Percentiles rank a stretch among this genome's conserved stretches.
phyloP scores from a whole-genome alignment of 2,797 vertebrate species.

The Hirundo rustica region DNA sequence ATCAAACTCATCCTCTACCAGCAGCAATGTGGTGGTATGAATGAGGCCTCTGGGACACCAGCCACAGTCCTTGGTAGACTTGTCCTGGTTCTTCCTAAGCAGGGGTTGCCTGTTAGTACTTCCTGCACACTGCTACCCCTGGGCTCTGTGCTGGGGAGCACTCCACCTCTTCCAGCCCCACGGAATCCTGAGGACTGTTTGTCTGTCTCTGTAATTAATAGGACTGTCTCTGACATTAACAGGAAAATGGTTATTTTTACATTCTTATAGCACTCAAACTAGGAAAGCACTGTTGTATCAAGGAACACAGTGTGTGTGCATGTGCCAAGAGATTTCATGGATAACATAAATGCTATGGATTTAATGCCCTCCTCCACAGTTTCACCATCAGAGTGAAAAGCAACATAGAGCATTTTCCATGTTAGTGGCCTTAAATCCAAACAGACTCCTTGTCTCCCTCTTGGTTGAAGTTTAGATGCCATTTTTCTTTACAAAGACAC shows the following conservation, averaged over 20 bases:
- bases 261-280: background rate
- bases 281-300: background rate
- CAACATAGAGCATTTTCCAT: background rate
- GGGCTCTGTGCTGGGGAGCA: background rate
- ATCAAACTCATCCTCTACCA: background rate
- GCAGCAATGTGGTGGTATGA: background rate
- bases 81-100: background rate
- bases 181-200: background rate
- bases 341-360: background rate
- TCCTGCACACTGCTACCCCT: background rate
- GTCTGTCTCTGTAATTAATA: background rate
- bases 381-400: background rate
- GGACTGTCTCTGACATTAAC: background rate
- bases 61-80: background rate
- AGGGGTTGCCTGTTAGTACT: background rate
- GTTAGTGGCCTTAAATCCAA: background rate
- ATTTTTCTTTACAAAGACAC: background rate
- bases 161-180: background rate
- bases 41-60: background rate
- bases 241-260: background rate
- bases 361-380: background rate
- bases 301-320: background rate
- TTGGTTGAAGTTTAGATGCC: background rate
- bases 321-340: background rate
- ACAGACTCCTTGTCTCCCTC: background rate